A percentile compares a stretch with the other conserved stretches of the same genome.
phyloP scores from a whole-genome alignment of 2,888 invertebrate genomes.

The Brassicogethes aeneus region DNA sequence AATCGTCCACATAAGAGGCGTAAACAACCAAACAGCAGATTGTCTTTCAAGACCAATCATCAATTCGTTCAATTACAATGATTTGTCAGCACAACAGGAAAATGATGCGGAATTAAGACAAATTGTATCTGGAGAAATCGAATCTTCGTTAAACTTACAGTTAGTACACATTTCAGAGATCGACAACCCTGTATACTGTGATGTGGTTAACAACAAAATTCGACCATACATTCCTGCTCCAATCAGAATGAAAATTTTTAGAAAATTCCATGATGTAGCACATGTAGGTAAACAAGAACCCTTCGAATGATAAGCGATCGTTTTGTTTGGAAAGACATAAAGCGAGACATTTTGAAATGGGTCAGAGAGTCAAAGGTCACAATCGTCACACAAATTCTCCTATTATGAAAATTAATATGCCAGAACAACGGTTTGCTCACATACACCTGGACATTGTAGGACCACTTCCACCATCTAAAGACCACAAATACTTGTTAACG shows the following conservation, averaged over 20 bases:
- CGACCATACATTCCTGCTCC: constrained; percentile 1
- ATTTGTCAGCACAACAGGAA: background rate
- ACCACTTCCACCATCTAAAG: constrained; percentile 16
- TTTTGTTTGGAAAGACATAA: constrained; percentile 16
- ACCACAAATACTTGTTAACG: constrained; percentile 12
- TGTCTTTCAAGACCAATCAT: constrained; percentile 16
- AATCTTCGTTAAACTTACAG: background rate
- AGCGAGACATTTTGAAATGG: constrained; percentile 22
- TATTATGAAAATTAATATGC: constrained; percentile 14
- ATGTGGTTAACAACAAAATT: background rate
- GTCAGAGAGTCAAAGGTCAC: constrained; percentile 10
- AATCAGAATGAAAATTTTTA: constrained; percentile 8
- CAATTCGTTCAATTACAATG: background rate
- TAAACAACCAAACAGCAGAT: constrained; percentile 30
- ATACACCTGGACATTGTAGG: constrained; percentile 31
- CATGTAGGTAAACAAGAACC: constrained; percentile 25
- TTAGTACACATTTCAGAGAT: background rate
- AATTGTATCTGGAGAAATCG: background rate
- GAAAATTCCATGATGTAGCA: constrained; percentile 19
- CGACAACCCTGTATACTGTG: constrained; percentile 1
- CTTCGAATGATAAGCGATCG: constrained; percentile 23
- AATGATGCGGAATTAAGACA: background rate
- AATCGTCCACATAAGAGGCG: constrained; percentile 26
- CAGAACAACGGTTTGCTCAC: constrained; percentile 24
- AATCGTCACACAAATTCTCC: background rate